A percentile compares a stretch with the other conserved stretches of the same genome.
Conservation (phyloP, 2,113 vertebrate genomes). For the Petaurus breviceps region DNA sequence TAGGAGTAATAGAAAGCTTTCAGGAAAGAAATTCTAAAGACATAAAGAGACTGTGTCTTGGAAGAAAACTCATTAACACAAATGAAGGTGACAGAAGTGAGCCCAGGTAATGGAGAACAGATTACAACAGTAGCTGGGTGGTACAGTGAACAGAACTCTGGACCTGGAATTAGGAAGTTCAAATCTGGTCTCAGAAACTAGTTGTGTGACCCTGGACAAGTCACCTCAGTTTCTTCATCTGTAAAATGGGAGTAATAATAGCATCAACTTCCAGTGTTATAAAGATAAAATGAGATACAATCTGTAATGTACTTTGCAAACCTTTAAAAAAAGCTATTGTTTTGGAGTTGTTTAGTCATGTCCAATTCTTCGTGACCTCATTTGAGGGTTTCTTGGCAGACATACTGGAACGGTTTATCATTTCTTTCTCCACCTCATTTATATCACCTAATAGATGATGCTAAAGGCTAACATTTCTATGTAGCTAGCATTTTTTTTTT, state of each 20-base stretch:
- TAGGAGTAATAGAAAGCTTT: not conserved
- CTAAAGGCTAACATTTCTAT: too few species aligned
- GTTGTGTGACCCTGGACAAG: not conserved
- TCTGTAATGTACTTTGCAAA: not conserved
- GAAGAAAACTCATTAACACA: not conserved
- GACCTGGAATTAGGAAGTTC: not conserved
- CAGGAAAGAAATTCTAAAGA: not conserved
- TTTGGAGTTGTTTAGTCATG: too few species aligned
- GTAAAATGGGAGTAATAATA: not conserved
- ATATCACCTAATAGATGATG: too few species aligned
- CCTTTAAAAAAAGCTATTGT: not conserved
- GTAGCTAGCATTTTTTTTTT: too few species aligned
- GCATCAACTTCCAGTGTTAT: not conserved
- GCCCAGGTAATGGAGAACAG: not conserved
- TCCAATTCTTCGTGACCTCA: too few species aligned
- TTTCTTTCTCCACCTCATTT: too few species aligned
- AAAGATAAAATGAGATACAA: not conserved
- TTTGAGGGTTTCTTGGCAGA: too few species aligned
- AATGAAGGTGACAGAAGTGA: not conserved
- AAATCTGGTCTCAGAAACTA: not conserved
- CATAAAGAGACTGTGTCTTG: not conserved
- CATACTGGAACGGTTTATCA: too few species aligned
- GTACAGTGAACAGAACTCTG: not conserved
- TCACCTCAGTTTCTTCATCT: not conserved
- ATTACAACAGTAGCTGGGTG: not conserved